Percentiles rank a stretch among this genome's conserved stretches.
Evolutionary conservation across 2,888 invertebrate genomes (phyloP).

Genomic region (Asteroscopus sphinx): DNA sequence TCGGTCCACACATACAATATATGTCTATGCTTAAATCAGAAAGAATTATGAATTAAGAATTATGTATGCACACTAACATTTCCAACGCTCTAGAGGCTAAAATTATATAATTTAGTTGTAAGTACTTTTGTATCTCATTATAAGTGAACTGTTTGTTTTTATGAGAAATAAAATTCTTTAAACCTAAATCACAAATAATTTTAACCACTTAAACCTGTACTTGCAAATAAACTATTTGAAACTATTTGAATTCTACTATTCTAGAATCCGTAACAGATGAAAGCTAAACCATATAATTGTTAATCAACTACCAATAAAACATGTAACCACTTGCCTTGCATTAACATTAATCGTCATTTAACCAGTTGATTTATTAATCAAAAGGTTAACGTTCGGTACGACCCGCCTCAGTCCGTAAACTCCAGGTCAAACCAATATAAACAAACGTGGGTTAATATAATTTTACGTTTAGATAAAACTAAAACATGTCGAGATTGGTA

Average conservation of each 20-base stretch:
- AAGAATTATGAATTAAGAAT: no score
- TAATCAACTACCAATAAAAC: constrained; percentile 23
- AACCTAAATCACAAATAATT: no score
- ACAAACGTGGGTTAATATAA: constrained; percentile 39
- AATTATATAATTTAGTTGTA: no score
- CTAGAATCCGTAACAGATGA: not conserved
- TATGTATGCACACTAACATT: no score
- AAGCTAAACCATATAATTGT: constrained; percentile 1
- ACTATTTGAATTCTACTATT: not conserved
- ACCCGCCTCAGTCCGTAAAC: constrained; percentile 28
- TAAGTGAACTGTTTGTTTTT: no score
- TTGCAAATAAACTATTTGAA: no score
- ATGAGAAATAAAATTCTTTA: no score
- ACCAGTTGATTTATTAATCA: constrained; percentile 49
- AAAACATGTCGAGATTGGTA: constrained; percentile 33
- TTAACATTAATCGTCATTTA: constrained; percentile 44
- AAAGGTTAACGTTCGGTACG: constrained; percentile 42
- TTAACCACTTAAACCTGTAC: no score
- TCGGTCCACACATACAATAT: no score
- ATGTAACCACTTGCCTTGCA: constrained; percentile 18
- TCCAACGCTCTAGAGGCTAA: no score
- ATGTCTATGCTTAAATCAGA: no score
- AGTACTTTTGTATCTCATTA: no score
- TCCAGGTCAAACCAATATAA: constrained; percentile 39
- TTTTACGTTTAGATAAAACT: constrained; percentile 47